These are phyloP conservation scores for Caenorhabditis uteleia DNA, from an alignment of 2,888 invertebrate species.

Conservation along the genomic window DNA sequence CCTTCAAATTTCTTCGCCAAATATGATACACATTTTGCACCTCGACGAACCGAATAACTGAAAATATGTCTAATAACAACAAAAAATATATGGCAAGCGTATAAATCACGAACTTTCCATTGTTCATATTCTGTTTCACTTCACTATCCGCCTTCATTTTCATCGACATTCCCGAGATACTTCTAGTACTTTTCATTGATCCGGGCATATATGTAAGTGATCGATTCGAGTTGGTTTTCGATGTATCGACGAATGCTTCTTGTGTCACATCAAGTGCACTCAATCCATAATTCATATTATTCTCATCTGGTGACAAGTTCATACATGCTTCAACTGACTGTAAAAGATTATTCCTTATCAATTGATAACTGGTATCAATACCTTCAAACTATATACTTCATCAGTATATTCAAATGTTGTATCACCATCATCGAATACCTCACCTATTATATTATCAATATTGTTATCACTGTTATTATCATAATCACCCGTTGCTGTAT, in stretches of 20 bases:
- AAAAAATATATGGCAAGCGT: background rate
- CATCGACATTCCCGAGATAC: background rate
- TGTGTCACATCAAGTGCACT: slow-evolving; percentile 9
- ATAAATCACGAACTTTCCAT: too few relatives aligned
- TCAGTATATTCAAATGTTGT: background rate
- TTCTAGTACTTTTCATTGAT: background rate
- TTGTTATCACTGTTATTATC: background rate
- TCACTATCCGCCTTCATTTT: too few relatives aligned
- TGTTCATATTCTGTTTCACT: too few relatives aligned
- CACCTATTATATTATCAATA: slow-evolving; percentile 8
- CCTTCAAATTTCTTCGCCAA: slow-evolving; percentile 29
- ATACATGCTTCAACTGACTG: slow-evolving; percentile 16
- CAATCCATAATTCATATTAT: too few relatives aligned
- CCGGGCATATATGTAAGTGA: slow-evolving; percentile 14
- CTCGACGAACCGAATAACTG: slow-evolving; percentile 20
- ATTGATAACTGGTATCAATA: background rate
- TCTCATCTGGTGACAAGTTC: slow-evolving; percentile 6
- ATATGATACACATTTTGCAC: slow-evolving; percentile 16
- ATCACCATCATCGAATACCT: background rate
- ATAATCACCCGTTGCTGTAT: slow-evolving; percentile 21
- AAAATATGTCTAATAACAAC: background rate
- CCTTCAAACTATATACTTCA: background rate
- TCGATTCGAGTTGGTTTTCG: slow-evolving; percentile 24
- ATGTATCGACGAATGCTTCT: background rate
- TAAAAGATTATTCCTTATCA: background rate